Evolutionary conservation across 2,113 vertebrate species (phyloP), one percentile per base, ranked within the genome.

Genomic region (Circaetus cinerascens): DNA sequence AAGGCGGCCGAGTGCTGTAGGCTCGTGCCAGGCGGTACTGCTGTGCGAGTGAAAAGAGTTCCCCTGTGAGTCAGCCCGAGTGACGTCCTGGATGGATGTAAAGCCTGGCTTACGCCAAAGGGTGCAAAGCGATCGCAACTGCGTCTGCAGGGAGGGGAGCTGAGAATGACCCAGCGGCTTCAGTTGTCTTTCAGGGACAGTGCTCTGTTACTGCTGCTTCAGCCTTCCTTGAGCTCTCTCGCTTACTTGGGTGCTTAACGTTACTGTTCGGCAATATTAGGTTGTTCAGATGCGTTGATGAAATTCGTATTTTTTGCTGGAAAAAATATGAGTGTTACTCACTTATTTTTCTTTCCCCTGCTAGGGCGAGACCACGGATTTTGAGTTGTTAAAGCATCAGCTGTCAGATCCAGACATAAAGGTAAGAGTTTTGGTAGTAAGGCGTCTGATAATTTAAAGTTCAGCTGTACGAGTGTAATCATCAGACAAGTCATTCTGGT

Each of bases 401-500:
- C 97, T 99, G 89, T 98, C 98, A 77, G 99, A 99, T 97, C 99
- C 99, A 16, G 99, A 99, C 11, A 99, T 99, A 88, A 99, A 99
- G 99, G 99, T 99, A 98, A 85, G 88, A 48, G n/a, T 7, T 38
- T 30, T 48, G 46, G 26, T 50, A 68, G 27, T n/a, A 8, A 9
- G 15, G 22, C n/a, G 9, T 55, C 36, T 78, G 53, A 20, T 21
- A 19, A 13, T 40, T 32, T 87, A 26, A 63, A 25, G 17, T 27
- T 86, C 0, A 0, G 16, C 25, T 50, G 13, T 21, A 13, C 29
- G 23, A 56, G 14, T 59, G 11, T 40, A 38, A 21, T 67, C 22
- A 23, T 53, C 20, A 50, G 40, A 22, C 13, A 22, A 15, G 32
- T 36, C 11, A 4, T 60, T 56, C 21, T 64, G 46, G 15, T 76